Base-by-base conservation (phyloP, 2,888 invertebrate genomes). In the Drosophila yooni region DNA sequence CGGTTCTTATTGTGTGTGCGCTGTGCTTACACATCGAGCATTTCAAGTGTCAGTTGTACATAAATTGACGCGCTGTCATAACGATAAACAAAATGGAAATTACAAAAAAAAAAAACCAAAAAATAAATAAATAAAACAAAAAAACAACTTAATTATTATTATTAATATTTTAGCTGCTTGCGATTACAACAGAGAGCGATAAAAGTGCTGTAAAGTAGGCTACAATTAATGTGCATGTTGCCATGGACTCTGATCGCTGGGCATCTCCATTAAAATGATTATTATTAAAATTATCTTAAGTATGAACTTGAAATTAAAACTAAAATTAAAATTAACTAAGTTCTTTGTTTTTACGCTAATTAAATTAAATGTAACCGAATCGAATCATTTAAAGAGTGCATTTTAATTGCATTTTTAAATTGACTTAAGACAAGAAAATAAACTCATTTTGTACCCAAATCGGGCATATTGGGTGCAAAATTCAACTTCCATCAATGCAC, bases 41-140 rank as follows among this genome's bases (percentile, higher is more conserved):
- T 53, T 36, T 51, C 31, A 25, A 11, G 7, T 46, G 53, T 67
- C 67, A 53, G 43, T n/a, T n/a, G n/a, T 52, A 66, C 21, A 66
- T 15, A 46, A 46, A 46, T 53, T 5, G 66, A 66, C 25, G 46
- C 67, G 67, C 29, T 67, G 43, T 34, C 52, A 25, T 7, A 29
- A 31, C n/a, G 33, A 40, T 25, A 25, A 43, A 43, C 21, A 25
- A 56, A 25, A 34, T 27, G 21, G n/a, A 29, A 57, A 33, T 36
- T 10, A 34, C 21, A 7, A 18, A 8, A 18, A 33, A 40, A 46
- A 51, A 33, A 8, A 18, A 33, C 11, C 33, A 11, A 43, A 11
- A 33, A 33, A 33, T 11, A 33, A 33, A 33, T 33, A 33, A 33
- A 51, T 52, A 75, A 64, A 69, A 0, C 13, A 18, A 0, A n/a